These are phyloP conservation scores for Microplitis manilae DNA, from an alignment of 2,888 invertebrate species.

Conservation along the genomic window DNA sequence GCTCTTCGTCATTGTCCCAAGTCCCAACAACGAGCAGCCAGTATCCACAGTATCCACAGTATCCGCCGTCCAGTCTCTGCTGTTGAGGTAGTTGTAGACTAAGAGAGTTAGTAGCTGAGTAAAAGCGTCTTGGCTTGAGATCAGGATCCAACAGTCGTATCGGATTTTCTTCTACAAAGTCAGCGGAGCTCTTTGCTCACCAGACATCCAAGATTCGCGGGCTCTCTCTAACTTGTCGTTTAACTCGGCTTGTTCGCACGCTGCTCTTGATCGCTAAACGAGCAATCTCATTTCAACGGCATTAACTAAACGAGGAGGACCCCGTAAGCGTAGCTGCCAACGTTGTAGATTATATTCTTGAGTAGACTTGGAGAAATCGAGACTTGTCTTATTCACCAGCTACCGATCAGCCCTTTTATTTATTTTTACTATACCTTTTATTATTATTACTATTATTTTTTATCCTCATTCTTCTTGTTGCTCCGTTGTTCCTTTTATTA, in stretches of 20 bases:
- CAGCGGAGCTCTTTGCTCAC: constrained; percentile 1
- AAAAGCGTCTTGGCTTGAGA: constrained; percentile 21
- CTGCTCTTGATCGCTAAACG: constrained; percentile 21
- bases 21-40: constrained; percentile 23
- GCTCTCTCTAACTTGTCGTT: not conserved
- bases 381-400: constrained; percentile 8
- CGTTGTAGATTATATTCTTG: constrained; percentile 25
- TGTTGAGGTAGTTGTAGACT: not conserved
- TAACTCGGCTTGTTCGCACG: constrained; percentile 28
- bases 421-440: too few species aligned
- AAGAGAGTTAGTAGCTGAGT: not conserved
- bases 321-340: constrained; percentile 14
- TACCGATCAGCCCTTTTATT: not conserved
- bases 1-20: constrained; percentile 41
- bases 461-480: not conserved
- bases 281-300: constrained; percentile 27
- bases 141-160: constrained; percentile 33
- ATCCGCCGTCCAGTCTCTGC: not conserved
- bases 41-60: not conserved
- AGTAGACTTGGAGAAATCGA: not conserved
- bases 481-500: constrained; percentile 14
- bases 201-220: not conserved
- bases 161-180: not conserved
- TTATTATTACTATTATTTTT: not conserved
- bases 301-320: constrained; percentile 14